These are phyloP conservation scores for Drosophila ironensis DNA, from an alignment of 1,140 invertebrate genomes.

Conservation along the genomic window DNA sequence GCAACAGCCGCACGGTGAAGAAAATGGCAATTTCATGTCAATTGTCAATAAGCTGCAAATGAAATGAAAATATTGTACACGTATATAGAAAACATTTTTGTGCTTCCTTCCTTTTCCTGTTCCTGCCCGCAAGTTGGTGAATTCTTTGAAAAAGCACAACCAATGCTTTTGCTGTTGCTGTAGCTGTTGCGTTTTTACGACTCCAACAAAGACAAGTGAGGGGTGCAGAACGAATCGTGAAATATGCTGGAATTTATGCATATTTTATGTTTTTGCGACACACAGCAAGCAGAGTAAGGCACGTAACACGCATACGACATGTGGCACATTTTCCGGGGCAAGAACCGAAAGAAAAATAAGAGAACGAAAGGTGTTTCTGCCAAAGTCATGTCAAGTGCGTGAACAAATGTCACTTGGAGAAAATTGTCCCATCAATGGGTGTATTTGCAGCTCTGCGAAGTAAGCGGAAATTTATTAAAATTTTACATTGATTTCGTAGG, in stretches of 20 bases:
- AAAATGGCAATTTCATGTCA: conserved; percentile 73
- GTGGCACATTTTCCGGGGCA: conserved; percentile 19
- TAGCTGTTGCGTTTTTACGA: conserved; percentile 57
- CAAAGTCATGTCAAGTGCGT: conserved; percentile 59
- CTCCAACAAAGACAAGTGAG: conserved; percentile 17
- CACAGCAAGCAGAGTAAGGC: conserved; percentile 37
- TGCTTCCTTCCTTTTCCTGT: conserved; percentile 5
- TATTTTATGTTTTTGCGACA: conserved; percentile 69
- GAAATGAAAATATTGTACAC: conserved; percentile 79
- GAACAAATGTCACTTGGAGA: conserved; percentile 54
- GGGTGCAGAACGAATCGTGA: conserved; percentile 22
- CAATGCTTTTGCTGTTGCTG: conserved; percentile 26
- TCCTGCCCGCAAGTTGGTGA: conserved; percentile 18
- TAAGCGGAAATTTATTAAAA: too few relatives aligned
- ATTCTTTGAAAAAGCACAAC: conserved; percentile 24
- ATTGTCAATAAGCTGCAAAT: conserved; percentile 82
- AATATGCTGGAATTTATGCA: conserved; percentile 76
- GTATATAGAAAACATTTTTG: conserved; percentile 53
- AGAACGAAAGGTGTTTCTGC: conserved; percentile 11
- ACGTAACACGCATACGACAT: conserved; percentile 76
- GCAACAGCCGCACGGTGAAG: conserved; percentile 29
- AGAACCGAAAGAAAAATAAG: not conserved
- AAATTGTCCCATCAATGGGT: not conserved
- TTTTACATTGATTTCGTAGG: too few relatives aligned
- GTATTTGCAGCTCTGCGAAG: too few relatives aligned